Evolutionary conservation across 1,140 invertebrate genomes (phyloP).

Genomic region (Megalopta genalis): DNA sequence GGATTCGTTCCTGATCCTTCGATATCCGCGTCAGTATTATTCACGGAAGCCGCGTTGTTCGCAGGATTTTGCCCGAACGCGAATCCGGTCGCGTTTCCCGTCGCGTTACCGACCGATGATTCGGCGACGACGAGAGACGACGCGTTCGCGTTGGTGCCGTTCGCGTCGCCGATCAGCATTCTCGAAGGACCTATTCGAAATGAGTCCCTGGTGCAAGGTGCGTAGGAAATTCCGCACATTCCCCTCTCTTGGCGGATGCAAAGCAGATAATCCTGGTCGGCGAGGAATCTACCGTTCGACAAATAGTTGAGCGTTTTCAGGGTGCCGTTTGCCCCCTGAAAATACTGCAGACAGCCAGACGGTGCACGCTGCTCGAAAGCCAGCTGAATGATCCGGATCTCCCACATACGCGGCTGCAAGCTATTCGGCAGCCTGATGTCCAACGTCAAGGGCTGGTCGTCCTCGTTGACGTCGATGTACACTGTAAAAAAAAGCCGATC

Average conservation of each 20-base stretch:
- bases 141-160: constrained; percentile 40
- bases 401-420: constrained; percentile 86
- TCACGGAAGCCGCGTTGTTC: constrained; percentile 2
- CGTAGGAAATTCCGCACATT: constrained; percentile 88
- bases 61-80: neutral
- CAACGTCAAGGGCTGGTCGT: constrained; percentile 80
- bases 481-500: constrained; percentile 77
- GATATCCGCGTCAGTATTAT: constrained; percentile 36
- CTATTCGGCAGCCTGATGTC: constrained; percentile 81
- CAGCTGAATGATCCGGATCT: constrained; percentile 86
- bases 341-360: constrained; percentile 87
- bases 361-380: constrained; percentile 87
- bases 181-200: constrained; percentile 85
- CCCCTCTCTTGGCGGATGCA: constrained; percentile 86
- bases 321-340: constrained; percentile 82
- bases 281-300: constrained; percentile 89
- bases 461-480: constrained; percentile 84
- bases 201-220: constrained; percentile 87
- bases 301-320: constrained; percentile 89
- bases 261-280: constrained; percentile 88
- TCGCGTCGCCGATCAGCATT: neutral
- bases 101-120: constrained; percentile 6
- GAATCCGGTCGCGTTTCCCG: neutral
- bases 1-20: constrained; percentile 72
- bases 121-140: constrained; percentile 49